phyloP scores from a whole-genome alignment of 2,797 vertebrate genomes.

The Karalla daura region DNA sequence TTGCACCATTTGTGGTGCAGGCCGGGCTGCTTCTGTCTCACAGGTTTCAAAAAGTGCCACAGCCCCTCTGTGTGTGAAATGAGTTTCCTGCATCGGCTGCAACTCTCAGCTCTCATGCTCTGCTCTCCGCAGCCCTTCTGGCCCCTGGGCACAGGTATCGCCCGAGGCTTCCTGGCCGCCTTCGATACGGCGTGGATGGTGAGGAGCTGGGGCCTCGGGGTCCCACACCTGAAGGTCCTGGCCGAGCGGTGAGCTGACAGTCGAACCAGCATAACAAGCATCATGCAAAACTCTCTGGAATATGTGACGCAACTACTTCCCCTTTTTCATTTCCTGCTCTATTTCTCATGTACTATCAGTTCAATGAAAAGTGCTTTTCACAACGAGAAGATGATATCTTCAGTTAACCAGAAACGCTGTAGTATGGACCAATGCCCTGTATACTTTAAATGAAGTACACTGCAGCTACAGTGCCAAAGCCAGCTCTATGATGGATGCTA shows the following conservation, averaged over 20 bases:
- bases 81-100: background rate
- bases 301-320: background rate
- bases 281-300: background rate
- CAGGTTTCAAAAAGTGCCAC: background rate
- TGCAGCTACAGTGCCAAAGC: too few relatives aligned
- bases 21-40: background rate
- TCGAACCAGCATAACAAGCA: accelerated
- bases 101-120: background rate
- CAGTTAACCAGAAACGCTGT: background rate
- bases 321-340: constrained; percentile 4
- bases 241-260: constrained; percentile 87
- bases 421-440: too few relatives aligned
- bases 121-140: constrained; percentile 91
- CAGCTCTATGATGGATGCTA: accelerated
- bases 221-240: constrained; percentile 85
- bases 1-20: background rate
- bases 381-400: background rate
- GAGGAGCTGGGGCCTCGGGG: constrained; percentile 88
- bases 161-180: constrained; percentile 92
- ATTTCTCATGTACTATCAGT: background rate
- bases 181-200: constrained; percentile 95
- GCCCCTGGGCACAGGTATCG: constrained; percentile 94
- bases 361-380: background rate
- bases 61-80: background rate
- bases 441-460: too few relatives aligned